Conservation (phyloP, 2,113 vertebrate species). For the Entomyzon cyanotis region DNA sequence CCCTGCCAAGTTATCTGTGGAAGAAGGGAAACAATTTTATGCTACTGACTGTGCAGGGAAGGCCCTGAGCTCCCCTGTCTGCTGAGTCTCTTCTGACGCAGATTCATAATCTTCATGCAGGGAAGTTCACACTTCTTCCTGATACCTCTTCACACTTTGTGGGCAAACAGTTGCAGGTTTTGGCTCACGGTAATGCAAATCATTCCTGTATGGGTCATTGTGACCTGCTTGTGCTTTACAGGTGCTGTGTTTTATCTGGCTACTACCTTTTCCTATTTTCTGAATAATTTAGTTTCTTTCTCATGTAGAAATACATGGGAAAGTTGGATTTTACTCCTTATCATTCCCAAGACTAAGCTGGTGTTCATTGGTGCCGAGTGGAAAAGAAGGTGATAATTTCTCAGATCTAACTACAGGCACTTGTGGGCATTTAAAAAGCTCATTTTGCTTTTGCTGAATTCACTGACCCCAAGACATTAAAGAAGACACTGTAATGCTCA, state of each 20-base stretch:
- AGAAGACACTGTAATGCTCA: background rate
- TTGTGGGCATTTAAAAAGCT: background rate
- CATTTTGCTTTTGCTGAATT: background rate
- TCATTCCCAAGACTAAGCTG: background rate
- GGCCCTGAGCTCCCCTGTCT: background rate
- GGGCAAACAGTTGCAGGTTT: background rate
- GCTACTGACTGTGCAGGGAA: background rate
- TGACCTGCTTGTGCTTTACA: background rate
- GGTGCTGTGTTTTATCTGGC: background rate
- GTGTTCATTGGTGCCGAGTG: background rate
- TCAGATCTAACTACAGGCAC: background rate
- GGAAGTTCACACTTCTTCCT: background rate
- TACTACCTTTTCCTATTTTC: background rate
- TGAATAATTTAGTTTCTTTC: background rate
- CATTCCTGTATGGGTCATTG: background rate
- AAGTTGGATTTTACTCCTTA: background rate
- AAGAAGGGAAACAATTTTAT: background rate
- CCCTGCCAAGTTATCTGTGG: background rate
- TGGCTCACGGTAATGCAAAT: background rate
- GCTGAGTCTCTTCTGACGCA: background rate
- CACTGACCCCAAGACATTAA: background rate
- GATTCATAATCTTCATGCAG: background rate
- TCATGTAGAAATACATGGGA: background rate
- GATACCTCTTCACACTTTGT: background rate
- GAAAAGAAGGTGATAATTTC: background rate